These are phyloP conservation scores for Mastomys coucha DNA, from an alignment of 2,113 vertebrate genomes.

Conservation along the genomic window DNA sequence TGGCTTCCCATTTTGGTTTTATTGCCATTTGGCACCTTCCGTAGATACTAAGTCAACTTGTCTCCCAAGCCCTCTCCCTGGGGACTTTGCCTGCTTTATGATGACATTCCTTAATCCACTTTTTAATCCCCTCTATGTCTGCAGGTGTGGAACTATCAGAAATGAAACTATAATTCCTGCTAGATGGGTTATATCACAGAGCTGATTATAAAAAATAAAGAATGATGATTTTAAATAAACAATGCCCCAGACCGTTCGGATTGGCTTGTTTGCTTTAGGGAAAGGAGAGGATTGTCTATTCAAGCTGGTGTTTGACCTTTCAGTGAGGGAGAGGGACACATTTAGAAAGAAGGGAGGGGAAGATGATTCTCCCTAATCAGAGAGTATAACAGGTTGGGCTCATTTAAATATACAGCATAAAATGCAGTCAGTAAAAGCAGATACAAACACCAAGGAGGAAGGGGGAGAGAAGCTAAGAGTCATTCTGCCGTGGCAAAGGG, in stretches of 20 bases:
- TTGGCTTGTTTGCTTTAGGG: background rate
- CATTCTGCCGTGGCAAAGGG: background rate
- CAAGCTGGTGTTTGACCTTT: conserved; percentile 56
- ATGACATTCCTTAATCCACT: conserved; percentile 71
- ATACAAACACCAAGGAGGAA: background rate
- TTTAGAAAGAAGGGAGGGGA: background rate
- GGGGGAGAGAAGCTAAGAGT: background rate
- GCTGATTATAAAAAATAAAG: conserved; percentile 56
- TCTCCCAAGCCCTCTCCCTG: conserved; percentile 68
- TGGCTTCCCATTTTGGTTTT: conserved; percentile 79
- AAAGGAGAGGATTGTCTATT: conserved; percentile 13
- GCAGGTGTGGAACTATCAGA: conserved; percentile 67
- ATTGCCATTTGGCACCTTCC: conserved; percentile 78
- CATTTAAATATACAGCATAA: background rate
- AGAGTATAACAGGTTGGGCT: background rate
- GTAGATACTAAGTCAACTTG: conserved; percentile 71
- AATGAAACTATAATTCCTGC: conserved; percentile 50
- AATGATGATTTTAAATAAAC: conserved; percentile 63
- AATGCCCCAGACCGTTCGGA: background rate
- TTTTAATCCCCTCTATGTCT: conserved; percentile 70
- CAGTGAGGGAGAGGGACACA: background rate
- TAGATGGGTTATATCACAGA: conserved; percentile 33
- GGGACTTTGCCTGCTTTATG: conserved; percentile 69
- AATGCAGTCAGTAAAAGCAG: background rate
- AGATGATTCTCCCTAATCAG: background rate